phyloP scores from a whole-genome alignment of 2,888 invertebrate genomes.

The Gymnoscelis rufifasciata region DNA sequence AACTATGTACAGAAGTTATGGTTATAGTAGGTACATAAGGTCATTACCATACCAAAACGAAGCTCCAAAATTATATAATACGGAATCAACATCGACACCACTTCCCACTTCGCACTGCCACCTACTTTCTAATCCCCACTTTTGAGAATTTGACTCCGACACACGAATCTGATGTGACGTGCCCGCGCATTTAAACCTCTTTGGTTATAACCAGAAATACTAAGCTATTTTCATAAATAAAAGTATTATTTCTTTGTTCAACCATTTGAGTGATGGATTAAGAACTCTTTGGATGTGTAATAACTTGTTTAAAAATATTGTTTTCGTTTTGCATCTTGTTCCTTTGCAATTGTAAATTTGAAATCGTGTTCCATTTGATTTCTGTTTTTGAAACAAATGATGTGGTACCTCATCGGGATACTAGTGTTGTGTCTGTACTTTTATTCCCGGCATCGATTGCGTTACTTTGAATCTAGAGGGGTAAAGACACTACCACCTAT shows the following conservation, averaged over 20 bases:
- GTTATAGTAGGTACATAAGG: too few species aligned
- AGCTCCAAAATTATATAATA: too few species aligned
- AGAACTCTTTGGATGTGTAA: too few species aligned
- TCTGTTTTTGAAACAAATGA: constrained; percentile 13
- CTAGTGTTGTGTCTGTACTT: constrained; percentile 42
- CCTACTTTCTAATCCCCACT: constrained; percentile 55
- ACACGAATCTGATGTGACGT: constrained; percentile 4
- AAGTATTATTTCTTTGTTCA: too few species aligned
- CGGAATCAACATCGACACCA: neutral
- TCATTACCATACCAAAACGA: too few species aligned
- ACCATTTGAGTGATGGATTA: too few species aligned
- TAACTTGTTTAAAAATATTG: too few species aligned
- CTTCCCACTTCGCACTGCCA: constrained; percentile 31
- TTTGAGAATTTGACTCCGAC: constrained; percentile 1
- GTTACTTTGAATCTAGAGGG: constrained; percentile 48
- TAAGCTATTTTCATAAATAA: neutral
- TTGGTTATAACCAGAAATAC: neutral
- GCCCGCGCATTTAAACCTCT: neutral
- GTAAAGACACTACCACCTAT: constrained; percentile 46
- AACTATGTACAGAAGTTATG: too few species aligned
- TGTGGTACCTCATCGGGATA: constrained; percentile 43
- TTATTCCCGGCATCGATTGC: constrained; percentile 45
- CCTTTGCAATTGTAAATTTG: constrained; percentile 34
- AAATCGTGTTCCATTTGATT: neutral
- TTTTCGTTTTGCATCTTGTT: neutral